Evolutionary conservation across 2,797 vertebrate genomes (phyloP).

Genomic region (Scleropages formosus): DNA sequence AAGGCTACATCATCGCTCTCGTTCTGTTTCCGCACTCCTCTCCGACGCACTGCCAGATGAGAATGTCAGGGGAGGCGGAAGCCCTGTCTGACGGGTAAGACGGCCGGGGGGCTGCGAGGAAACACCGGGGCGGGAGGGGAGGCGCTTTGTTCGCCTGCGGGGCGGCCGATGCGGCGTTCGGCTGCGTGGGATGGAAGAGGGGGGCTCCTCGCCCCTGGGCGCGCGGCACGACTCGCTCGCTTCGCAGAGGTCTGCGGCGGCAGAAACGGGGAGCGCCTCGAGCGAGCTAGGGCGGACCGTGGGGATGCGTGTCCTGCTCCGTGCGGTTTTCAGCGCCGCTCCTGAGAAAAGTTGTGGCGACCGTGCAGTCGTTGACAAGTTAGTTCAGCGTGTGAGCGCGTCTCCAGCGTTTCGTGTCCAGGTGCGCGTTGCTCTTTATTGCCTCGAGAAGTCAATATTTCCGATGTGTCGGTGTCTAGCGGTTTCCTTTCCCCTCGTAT

Average conservation of each 20-base stretch:
- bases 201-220: not conserved
- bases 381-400: no score
- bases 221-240: not conserved
- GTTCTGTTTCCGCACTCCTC: not conserved
- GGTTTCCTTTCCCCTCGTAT: no score
- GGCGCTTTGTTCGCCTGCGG: not conserved
- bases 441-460: no score
- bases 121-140: not conserved
- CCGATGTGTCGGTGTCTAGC: no score
- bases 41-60: constrained; percentile 56
- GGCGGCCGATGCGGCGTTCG: not conserved
- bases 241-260: not conserved
- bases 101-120: constrained; percentile 6
- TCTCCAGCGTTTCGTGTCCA: no score
- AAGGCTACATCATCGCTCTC: constrained; percentile 34
- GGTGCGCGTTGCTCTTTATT: no score
- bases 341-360: no score
- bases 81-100: constrained; percentile 70
- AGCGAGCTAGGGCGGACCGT: no score
- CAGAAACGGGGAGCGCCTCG: not conserved
- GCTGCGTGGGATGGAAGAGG: not conserved
- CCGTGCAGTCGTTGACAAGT: no score
- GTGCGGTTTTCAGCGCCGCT: no score
- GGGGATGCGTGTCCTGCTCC: no score
- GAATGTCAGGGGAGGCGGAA: constrained; percentile 72